Conservation (phyloP, 1,140 invertebrate genomes). For the Orussus abietinus region DNA sequence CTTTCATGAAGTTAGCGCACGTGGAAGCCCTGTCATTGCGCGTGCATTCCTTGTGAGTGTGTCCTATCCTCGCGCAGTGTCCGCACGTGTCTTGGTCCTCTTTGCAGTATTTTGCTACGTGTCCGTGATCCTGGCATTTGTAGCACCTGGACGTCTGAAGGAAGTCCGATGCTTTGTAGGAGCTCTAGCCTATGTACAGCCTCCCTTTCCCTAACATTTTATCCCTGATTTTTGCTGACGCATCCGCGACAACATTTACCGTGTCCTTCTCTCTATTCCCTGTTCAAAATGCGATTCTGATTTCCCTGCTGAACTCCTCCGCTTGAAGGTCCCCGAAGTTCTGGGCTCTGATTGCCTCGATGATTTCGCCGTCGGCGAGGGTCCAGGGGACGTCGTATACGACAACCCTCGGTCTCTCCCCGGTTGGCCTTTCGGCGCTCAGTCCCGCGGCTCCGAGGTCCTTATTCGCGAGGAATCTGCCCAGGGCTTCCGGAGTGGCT, state of each 20-base stretch:
- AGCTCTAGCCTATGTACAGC: slow-evolving; percentile 12
- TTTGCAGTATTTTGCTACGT: slow-evolving; percentile 20
- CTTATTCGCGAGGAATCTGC: no score
- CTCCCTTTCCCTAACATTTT: neutral
- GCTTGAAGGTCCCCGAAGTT: no score
- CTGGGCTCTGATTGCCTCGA: no score
- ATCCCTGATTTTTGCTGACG: slow-evolving; percentile 1
- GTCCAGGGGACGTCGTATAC: no score
- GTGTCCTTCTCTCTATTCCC: neutral
- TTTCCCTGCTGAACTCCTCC: no score
- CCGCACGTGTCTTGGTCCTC: slow-evolving; percentile 9
- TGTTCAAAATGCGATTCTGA: no score
- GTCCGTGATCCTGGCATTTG: slow-evolving; percentile 23
- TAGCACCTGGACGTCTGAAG: slow-evolving; percentile 14
- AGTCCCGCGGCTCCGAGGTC: no score
- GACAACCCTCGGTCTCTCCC: no score
- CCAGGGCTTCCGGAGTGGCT: no score
- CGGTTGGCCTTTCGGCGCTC: no score
- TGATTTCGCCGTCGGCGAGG: no score
- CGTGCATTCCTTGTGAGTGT: slow-evolving; percentile 14
- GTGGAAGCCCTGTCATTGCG: neutral
- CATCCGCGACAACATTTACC: slow-evolving; percentile 13
- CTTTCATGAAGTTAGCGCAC: slow-evolving; percentile 13
- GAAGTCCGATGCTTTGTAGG: slow-evolving; percentile 16
- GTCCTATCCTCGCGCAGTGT: slow-evolving; percentile 15